Base-by-base conservation (phyloP, 2,113 vertebrate genomes). In the Desmodus rotundus region DNA sequence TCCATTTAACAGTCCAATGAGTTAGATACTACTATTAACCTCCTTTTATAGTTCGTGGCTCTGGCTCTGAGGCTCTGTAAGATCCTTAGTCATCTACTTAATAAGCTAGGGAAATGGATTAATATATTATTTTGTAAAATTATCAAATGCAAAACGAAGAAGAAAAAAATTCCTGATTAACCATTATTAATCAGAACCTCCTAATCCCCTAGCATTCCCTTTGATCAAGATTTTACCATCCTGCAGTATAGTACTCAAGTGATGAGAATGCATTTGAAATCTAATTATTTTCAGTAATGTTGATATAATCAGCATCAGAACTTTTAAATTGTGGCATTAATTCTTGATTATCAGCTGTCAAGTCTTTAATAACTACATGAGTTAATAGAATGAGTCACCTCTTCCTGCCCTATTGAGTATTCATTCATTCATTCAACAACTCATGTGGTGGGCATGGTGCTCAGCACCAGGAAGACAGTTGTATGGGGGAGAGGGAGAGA, bases 221-320 rank as follows among this genome's bases (percentile, higher is more conserved):
- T 96, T 95, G 91, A 95, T 97, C 81, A 97, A 54, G 61, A 93
- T 81, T 87, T 97, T 70, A 90, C 45, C 58, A 77, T 92, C 76
- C 47, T 96, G 33, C 43, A 85, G 8, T 83, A 96, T 93, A 90
- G 76, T 77, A 82, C 28, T 95, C 68, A 96, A 87, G 80, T 94
- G 67, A 73, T 82, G 7, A 78, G 41, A 36, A 82, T 88, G 77
- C 31, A 94, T 96, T 96, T 91, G 74, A 96, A 96, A 93, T 77
- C n/a, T 85, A 92, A 95, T 96, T 96, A 82, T 84, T 94, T 94
- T 92, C 96, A 94, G 80, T 93, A 97, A 89, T 95, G 45, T 97
- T 97, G 43, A 90, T 89, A 94, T 86, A 96, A 96, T 97, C 92
- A 95, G 83, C 83, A 92, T 89, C 90, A 87, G 74, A 95, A 96